Evolutionary conservation across 64 coral and sea anemone genomes (phyloP).

Genomic region (Catalaphyllia jardinei): DNA sequence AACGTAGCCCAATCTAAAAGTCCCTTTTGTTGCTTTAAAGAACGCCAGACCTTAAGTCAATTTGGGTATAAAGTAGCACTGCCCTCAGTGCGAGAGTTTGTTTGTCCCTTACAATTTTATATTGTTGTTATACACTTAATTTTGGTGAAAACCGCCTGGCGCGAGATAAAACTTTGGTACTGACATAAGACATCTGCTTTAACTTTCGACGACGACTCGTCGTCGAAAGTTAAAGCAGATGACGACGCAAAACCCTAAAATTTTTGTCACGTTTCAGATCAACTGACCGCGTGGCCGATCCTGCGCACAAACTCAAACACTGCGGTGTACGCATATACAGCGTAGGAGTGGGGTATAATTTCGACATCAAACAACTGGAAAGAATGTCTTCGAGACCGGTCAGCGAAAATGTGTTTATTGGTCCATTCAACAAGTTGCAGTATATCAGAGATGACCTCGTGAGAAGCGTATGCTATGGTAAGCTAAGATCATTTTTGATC

Average conservation of each 20-base stretch:
- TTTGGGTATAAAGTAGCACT: too few species aligned
- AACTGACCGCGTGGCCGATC: neutral
- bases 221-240: too few species aligned
- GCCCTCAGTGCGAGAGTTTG: too few species aligned
- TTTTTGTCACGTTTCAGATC: neutral
- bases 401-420: constrained; percentile 23
- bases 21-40: too few species aligned
- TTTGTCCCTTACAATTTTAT: neutral
- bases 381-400: neutral
- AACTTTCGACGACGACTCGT: too few species aligned
- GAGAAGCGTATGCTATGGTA: constrained; percentile 13
- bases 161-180: too few species aligned
- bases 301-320: constrained; percentile 12
- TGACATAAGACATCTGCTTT: neutral
- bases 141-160: too few species aligned
- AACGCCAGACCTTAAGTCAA: too few species aligned
- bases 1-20: too few species aligned
- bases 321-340: constrained; percentile 8
- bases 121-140: neutral
- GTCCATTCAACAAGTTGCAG: constrained; percentile 32
- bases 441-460: constrained; percentile 20
- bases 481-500: neutral
- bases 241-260: neutral
- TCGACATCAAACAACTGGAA: constrained; percentile 17
- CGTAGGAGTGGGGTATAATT: constrained; percentile 8